Evolutionary conservation across 2,113 vertebrate genomes (phyloP).

Genomic region (Phrynosoma platyrhinos): DNA sequence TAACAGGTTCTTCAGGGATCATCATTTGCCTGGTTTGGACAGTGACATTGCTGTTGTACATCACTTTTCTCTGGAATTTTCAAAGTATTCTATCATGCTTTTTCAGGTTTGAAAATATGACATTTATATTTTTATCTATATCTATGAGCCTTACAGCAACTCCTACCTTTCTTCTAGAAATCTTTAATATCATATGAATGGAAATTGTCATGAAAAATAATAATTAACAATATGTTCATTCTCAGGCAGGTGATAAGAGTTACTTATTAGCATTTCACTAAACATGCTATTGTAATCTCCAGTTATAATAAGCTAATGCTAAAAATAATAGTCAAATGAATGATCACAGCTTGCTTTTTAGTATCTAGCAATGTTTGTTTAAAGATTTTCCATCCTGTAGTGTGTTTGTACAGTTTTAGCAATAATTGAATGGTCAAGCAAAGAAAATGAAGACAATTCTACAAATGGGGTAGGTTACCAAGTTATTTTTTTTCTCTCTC

Average conservation of each 20-base stretch:
- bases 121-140: too few species aligned
- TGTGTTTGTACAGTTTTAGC: slow-evolving; percentile 32
- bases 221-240: neutral
- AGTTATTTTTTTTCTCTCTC: neutral
- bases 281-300: neutral
- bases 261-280: neutral
- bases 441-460: slow-evolving; percentile 17
- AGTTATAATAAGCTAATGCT: neutral
- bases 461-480: neutral
- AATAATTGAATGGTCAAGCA: slow-evolving; percentile 28
- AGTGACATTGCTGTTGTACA: too few species aligned
- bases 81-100: too few species aligned
- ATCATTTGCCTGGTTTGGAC: too few species aligned
- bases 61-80: too few species aligned
- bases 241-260: neutral
- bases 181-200: slow-evolving; percentile 2
- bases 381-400: slow-evolving; percentile 32
- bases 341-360: neutral
- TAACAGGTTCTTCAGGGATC: too few species aligned
- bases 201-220: neutral
- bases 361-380: slow-evolving; percentile 25
- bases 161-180: neutral
- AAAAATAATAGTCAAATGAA: neutral
- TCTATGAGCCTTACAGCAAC: neutral
- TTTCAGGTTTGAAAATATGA: neutral